These are phyloP conservation scores for Cancer borealis DNA, from an alignment of 2,888 invertebrate genomes.

Conservation along the genomic window DNA sequence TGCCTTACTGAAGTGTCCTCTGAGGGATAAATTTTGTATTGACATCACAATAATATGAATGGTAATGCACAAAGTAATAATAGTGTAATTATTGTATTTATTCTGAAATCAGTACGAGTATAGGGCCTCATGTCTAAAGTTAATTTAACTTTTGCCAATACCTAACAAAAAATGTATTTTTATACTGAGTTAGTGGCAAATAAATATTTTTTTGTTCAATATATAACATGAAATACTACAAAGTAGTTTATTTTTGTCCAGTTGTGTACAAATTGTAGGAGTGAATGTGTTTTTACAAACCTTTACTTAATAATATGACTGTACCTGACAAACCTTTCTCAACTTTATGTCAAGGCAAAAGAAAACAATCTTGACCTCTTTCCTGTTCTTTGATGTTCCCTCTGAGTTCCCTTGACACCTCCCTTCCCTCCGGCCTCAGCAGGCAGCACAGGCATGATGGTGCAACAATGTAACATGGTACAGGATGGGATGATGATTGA, in stretches of 20 bases:
- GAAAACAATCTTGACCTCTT: constrained; percentile 16
- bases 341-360: constrained; percentile 35
- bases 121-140: constrained; percentile 58
- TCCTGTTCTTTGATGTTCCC: constrained; percentile 34
- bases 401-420: background rate
- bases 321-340: constrained; percentile 32
- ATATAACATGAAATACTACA: constrained; percentile 63
- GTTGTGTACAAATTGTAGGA: constrained; percentile 37
- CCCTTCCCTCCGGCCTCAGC: background rate
- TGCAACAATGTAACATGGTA: constrained; percentile 2
- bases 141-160: constrained; percentile 69
- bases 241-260: constrained; percentile 55
- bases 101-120: constrained; percentile 56
- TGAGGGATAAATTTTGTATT: constrained; percentile 63
- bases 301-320: background rate
- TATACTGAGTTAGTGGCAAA: constrained; percentile 72
- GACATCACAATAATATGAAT: constrained; percentile 62
- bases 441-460: background rate
- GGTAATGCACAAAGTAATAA: constrained; percentile 72
- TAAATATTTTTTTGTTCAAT: constrained; percentile 69
- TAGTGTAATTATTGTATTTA: constrained; percentile 67
- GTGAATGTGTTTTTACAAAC: background rate
- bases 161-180: constrained; percentile 70
- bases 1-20: constrained; percentile 62
- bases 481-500: background rate